Evolutionary conservation across 2,888 invertebrate genomes (phyloP), one percentile per base, ranked within the genome.

Genomic region (Dexiosoma caninum): DNA sequence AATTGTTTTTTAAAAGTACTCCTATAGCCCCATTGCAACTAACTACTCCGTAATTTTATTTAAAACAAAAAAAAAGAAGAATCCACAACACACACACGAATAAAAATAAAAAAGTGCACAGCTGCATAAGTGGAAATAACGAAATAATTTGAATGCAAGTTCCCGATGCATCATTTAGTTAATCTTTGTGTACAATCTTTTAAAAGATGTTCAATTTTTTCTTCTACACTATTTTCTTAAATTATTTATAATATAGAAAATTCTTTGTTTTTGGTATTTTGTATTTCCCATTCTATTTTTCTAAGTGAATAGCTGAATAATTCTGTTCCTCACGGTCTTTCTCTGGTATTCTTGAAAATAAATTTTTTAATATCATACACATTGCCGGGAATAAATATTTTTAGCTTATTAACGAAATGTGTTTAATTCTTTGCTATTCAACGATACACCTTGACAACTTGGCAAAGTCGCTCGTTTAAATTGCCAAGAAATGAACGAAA

Each of bases 11-110:
- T n/a, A 66, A 66, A 66, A n/a, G 44, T 59, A 67, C 60, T 44
- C 62, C 35, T 55, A 55, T 21, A 77, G 32, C 69, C 35, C 51
- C 57, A 77, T 72, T 64, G 35, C 32, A 71, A 69, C 69, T 72
- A 77, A 81, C 62, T 69, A 77, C 64, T 77, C 51, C 67, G 67
- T 77, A 81, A 81, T 81, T 69, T 81, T 69, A 57, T 77, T 81
- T 72, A 64, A 72, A 71, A 67, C 66, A 53, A 62, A 67, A 35
- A 32, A 40, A 49, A 62, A 66, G 27, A 60, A 51, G 35, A 42
- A 51, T 49, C 44, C 4, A 27, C 0, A 7, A 23, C 2, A n/a
- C 10, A 12, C 3, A 10, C 14, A 30, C 30, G 44, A 10, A n/a
- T 5, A 37, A 7, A 62, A 8, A 62, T 23, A 30, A n/a, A n/a